A percentile compares a stretch with the other conserved stretches of the same genome.
Conservation (phyloP, 2,888 invertebrate species). For the Patella caerulea region DNA sequence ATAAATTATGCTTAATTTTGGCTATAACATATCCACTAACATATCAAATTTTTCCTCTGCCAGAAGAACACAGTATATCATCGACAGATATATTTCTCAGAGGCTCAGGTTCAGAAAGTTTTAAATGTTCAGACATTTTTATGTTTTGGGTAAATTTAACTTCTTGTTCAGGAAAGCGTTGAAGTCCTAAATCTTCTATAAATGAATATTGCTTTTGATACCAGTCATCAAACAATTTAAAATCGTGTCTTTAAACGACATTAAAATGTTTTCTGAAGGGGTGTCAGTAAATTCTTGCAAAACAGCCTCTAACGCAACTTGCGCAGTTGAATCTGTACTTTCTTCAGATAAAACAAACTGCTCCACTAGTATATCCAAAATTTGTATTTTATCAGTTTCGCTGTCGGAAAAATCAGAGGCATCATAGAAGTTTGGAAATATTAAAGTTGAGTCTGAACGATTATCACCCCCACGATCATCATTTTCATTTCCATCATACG, state of each 20-base stretch:
- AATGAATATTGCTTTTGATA: background rate
- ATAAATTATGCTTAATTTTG: background rate
- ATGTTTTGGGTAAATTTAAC: background rate
- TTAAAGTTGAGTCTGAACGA: background rate
- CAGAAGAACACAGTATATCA: background rate
- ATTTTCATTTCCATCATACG: background rate
- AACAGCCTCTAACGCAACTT: background rate
- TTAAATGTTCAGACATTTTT: too few relatives aligned
- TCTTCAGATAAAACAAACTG: background rate
- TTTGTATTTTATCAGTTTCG: conserved; percentile 17
- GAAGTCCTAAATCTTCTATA: background rate
- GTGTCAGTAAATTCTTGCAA: conserved; percentile 14
- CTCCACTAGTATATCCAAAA: background rate
- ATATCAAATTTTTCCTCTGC: background rate
- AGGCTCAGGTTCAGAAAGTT: too few relatives aligned
- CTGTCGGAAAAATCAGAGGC: conserved; percentile 23
- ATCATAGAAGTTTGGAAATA: background rate
- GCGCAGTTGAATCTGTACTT: background rate
- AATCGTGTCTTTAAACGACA: background rate
- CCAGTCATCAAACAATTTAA: too few relatives aligned
- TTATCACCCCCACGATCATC: conserved; percentile 9
- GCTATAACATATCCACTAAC: background rate
- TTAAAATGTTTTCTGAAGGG: background rate
- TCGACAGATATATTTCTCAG: background rate
- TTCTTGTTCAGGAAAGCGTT: background rate